phyloP scores from a whole-genome alignment of 2,888 invertebrate species.

The Therioaphis trifolii region DNA sequence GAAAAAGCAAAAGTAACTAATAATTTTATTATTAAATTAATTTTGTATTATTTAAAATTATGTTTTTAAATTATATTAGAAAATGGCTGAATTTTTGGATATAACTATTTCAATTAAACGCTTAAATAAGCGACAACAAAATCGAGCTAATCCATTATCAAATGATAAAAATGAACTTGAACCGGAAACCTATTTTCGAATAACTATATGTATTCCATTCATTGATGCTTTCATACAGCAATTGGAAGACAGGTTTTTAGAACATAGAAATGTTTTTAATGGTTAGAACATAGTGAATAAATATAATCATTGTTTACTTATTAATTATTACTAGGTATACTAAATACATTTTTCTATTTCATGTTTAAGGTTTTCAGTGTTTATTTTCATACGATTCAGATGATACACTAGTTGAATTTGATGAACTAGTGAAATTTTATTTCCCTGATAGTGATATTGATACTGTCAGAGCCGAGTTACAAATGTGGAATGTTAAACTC shows the following conservation, averaged over 20 bases:
- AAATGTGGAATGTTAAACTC: constrained; percentile 32
- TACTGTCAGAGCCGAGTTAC: constrained; percentile 12
- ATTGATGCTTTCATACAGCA: constrained; percentile 37
- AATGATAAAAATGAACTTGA: neutral
- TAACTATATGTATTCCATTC: constrained; percentile 17
- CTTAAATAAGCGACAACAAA: constrained; percentile 1
- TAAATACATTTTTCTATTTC: neutral
- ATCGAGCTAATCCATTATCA: neutral
- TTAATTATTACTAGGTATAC: neutral
- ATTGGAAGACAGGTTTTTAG: constrained; percentile 39
- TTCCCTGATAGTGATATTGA: constrained; percentile 10
- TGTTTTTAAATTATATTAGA: neutral
- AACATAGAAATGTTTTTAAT: constrained; percentile 21
- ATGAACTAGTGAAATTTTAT: constrained; percentile 5
- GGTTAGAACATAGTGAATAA: neutral
- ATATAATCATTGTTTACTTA: neutral
- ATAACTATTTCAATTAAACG: constrained; percentile 14
- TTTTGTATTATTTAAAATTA: neutral
- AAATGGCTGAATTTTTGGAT: constrained; percentile 31
- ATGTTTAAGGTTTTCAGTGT: constrained; percentile 23
- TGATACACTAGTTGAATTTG: neutral
- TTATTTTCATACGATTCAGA: constrained; percentile 13
- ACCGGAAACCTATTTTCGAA: constrained; percentile 14
- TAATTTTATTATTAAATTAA: neutral
- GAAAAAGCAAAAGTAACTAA: constrained; percentile 28